Conservation (phyloP, 2,888 invertebrate genomes). For the Galerucella calmariensis region DNA sequence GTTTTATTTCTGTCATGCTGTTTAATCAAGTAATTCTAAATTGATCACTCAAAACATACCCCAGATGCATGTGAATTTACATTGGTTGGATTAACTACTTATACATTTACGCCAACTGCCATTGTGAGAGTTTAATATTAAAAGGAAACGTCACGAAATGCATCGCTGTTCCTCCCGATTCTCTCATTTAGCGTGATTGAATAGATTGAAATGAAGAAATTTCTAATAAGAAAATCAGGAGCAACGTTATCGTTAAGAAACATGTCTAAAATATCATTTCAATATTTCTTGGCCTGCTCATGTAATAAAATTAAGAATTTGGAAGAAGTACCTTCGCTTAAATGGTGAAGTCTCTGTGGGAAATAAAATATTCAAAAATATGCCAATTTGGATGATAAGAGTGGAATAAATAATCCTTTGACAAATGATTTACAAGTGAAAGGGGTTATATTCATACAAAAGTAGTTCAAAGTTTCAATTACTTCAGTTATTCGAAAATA, state of each 20-base stretch:
- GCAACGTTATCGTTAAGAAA: constrained; percentile 7
- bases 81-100: constrained; percentile 6
- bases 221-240: constrained; percentile 8
- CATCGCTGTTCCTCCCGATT: background rate
- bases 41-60: background rate
- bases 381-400: no score
- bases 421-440: no score
- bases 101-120: constrained; percentile 10
- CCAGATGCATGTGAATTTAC: constrained; percentile 4
- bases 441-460: no score
- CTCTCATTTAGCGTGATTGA: constrained; percentile 29
- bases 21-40: background rate
- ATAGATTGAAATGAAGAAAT: no score
- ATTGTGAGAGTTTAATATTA: constrained; percentile 21
- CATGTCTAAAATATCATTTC: background rate
- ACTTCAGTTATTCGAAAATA: no score
- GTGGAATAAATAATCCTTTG: no score
- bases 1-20: background rate
- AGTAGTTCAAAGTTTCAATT: no score
- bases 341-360: no score
- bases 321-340: background rate
- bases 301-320: background rate
- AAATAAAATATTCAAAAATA: no score
- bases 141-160: constrained; percentile 37
- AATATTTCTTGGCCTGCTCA: background rate